Evolutionary conservation across 2,113 vertebrate genomes (phyloP).

Genomic region (Dinomys branickii): DNA sequence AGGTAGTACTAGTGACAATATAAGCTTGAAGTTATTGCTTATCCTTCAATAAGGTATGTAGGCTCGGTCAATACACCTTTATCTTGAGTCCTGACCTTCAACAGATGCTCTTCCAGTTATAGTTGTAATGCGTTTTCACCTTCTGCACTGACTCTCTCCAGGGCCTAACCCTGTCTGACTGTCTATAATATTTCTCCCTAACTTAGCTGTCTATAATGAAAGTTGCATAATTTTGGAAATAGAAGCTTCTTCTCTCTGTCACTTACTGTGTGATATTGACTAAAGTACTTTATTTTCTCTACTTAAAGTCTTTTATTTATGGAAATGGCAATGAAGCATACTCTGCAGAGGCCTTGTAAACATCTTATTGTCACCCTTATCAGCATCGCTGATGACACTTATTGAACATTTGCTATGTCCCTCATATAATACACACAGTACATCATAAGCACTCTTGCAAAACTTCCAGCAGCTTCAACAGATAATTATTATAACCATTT

Average conservation of each 20-base stretch:
- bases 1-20: neutral
- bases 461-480: neutral
- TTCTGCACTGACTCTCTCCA: neutral
- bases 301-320: neutral
- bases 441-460: neutral
- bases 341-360: neutral
- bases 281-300: conserved; percentile 18
- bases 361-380: neutral
- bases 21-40: neutral
- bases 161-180: neutral
- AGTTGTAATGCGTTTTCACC: neutral
- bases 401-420: neutral
- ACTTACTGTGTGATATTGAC: neutral
- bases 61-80: neutral
- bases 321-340: neutral
- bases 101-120: neutral
- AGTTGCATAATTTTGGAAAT: neutral
- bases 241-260: neutral
- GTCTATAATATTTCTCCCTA: neutral
- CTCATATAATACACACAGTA: neutral
- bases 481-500: neutral
- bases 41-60: neutral
- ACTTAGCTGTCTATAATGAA: neutral
- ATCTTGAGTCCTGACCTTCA: neutral
- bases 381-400: neutral